Conservation (phyloP, 37 sponge, comb jelly and placozoan genomes). For the Hexactinellida sp. region DNA sequence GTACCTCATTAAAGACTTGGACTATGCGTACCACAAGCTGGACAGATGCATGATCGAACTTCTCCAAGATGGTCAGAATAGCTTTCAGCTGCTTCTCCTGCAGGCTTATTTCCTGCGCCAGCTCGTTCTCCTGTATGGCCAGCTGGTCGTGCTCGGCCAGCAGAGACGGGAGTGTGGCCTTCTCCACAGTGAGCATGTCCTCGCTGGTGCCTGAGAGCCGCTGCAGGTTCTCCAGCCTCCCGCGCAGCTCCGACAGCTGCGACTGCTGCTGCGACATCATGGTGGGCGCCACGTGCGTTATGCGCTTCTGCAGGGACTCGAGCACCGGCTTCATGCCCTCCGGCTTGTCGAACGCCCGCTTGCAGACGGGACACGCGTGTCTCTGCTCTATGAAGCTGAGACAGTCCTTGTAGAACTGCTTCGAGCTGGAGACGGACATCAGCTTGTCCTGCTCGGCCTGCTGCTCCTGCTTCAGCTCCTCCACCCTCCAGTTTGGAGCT, state of each 20-base stretch:
- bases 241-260: conserved; percentile 52
- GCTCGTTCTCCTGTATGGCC: conserved; percentile 20
- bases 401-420: neutral
- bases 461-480: neutral
- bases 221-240: conserved; percentile 57
- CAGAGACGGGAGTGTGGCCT: conserved; percentile 14
- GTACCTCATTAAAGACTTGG: neutral
- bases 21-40: neutral
- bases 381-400: neutral
- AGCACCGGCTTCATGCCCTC: neutral
- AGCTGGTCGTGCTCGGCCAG: neutral
- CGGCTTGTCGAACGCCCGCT: neutral
- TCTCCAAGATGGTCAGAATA: neutral
- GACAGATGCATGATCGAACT: conserved; percentile 77
- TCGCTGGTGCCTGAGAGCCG: neutral
- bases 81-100: conserved; percentile 35
- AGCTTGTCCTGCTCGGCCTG: neutral
- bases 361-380: neutral
- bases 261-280: conserved; percentile 41
- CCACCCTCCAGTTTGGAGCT: neutral
- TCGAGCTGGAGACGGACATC: neutral
- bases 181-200: neutral
- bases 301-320: neutral
- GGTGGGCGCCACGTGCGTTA: neutral
- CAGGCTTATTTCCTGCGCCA: conserved; percentile 26